phyloP scores from a whole-genome alignment of 1,140 invertebrate species.

The Platyscapa corneri region DNA sequence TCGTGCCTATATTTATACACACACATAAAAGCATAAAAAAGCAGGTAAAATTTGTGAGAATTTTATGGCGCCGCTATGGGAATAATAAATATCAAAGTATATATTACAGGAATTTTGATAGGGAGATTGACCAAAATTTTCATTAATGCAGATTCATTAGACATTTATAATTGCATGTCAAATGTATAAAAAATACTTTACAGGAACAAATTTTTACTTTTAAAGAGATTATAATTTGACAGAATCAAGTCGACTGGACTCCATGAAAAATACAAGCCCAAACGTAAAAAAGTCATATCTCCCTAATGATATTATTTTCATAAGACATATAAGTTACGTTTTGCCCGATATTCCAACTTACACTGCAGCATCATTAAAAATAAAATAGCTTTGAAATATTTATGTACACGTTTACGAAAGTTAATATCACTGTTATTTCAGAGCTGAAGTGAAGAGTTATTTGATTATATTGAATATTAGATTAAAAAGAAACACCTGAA shows the following conservation, averaged over 20 bases:
- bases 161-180: not conserved
- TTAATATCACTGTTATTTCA: too few species aligned
- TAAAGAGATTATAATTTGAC: not conserved
- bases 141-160: conserved; percentile 6
- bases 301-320: not conserved
- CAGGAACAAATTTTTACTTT: not conserved
- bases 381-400: not conserved
- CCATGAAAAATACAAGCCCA: not conserved
- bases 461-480: too few species aligned
- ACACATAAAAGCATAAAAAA: not conserved
- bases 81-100: not conserved
- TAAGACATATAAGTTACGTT: not conserved
- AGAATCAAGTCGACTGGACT: not conserved
- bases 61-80: not conserved
- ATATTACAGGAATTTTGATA: not conserved
- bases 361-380: not conserved
- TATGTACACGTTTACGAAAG: too few species aligned
- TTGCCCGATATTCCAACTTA: not conserved
- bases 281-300: not conserved
- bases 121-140: not conserved
- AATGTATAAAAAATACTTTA: not conserved
- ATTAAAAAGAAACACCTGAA: too few species aligned
- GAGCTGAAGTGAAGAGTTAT: too few species aligned
- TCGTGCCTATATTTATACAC: not conserved
- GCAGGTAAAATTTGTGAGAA: not conserved